Evolutionary conservation across 2,888 invertebrate genomes (phyloP).

Genomic region (Eilema caniola): DNA sequence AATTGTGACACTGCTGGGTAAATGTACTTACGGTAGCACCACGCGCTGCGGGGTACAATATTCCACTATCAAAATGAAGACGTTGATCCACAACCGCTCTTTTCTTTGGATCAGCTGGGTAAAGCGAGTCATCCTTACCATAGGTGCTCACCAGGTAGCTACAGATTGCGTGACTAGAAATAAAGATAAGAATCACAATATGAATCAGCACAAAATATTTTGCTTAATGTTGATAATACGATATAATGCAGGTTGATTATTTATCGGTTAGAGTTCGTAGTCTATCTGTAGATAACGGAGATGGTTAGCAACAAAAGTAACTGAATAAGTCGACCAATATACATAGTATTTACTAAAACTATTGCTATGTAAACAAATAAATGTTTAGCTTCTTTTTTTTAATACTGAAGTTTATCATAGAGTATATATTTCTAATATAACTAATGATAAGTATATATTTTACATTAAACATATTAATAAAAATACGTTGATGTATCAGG

Average conservation of each 20-base stretch:
- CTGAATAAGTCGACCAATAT: background rate
- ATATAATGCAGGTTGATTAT: background rate
- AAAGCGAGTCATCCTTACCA: constrained; percentile 84
- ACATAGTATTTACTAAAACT: too few species aligned
- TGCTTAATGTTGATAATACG: background rate
- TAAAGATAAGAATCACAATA: background rate
- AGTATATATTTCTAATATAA: too few species aligned
- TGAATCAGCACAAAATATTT: background rate
- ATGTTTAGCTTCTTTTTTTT: too few species aligned
- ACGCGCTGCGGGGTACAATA: constrained; percentile 78
- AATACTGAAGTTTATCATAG: too few species aligned
- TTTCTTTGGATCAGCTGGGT: constrained; percentile 81
- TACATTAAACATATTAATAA: too few species aligned
- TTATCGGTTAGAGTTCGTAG: background rate
- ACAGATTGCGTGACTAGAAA: constrained; percentile 78
- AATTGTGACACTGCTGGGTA: background rate
- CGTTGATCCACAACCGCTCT: constrained; percentile 85
- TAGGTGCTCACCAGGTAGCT: constrained; percentile 87
- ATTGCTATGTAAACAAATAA: too few species aligned
- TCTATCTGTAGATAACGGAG: background rate
- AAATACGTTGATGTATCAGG: too few species aligned
- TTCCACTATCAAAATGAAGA: constrained; percentile 86
- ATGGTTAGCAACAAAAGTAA: background rate
- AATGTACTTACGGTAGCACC: constrained; percentile 56
- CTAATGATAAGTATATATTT: too few species aligned